These are phyloP conservation scores for Troglohyphantes excavatus DNA, from an alignment of 2,888 invertebrate species.

Conservation along the genomic window DNA sequence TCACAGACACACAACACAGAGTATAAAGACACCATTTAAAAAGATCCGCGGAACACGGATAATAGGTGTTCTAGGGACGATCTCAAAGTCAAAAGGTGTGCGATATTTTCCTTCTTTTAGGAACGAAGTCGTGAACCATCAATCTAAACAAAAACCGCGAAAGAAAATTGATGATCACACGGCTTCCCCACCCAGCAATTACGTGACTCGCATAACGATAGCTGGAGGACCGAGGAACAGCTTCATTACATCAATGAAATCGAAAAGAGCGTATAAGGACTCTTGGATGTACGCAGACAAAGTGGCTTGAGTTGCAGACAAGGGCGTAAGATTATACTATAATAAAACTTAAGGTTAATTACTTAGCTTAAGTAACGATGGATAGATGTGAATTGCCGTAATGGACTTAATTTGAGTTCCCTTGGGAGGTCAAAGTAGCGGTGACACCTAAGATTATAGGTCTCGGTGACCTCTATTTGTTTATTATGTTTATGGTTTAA, in stretches of 20 bases:
- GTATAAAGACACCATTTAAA: not conserved
- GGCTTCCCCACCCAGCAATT: constrained; percentile 53
- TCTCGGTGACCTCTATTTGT: not conserved
- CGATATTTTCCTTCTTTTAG: not conserved
- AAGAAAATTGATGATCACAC: constrained; percentile 53
- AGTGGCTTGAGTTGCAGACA: constrained; percentile 5
- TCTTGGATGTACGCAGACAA: not conserved
- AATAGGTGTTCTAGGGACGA: not conserved
- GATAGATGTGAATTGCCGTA: not conserved
- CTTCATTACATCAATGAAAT: constrained; percentile 50
- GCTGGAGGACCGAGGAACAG: constrained; percentile 32
- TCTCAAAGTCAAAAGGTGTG: constrained; percentile 11
- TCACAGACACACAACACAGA: not conserved
- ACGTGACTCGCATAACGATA: constrained; percentile 29
- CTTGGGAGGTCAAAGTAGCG: constrained; percentile 1
- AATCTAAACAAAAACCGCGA: constrained; percentile 39
- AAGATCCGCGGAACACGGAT: not conserved
- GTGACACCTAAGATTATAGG: not conserved
- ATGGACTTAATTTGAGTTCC: not conserved
- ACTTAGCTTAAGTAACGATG: constrained; percentile 19
- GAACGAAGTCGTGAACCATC: constrained; percentile 24
- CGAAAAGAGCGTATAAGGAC: constrained; percentile 31
- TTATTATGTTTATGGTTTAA: not conserved
- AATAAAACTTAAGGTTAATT: constrained; percentile 45
- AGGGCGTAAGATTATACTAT: constrained; percentile 46